These are phyloP conservation scores for Catalaphyllia jardinei DNA, from an alignment of 64 coral and sea anemone species.

Conservation along the genomic window DNA sequence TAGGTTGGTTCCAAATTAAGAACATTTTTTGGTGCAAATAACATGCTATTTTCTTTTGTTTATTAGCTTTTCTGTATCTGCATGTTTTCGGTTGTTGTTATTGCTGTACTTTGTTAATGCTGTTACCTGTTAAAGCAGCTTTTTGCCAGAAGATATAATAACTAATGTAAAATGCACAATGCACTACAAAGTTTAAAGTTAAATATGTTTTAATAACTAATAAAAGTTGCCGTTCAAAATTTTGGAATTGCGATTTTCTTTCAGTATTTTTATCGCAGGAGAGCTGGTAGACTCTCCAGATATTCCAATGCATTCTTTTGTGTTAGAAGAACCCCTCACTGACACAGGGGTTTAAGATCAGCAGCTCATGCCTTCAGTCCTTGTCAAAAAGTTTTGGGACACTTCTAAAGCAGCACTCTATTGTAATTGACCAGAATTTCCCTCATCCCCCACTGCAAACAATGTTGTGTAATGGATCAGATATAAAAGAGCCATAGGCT, in stretches of 20 bases:
- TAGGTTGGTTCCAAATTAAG: conserved; percentile 47
- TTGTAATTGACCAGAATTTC: conserved; percentile 38
- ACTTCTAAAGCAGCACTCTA: conserved; percentile 1
- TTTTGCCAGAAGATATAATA: conserved; percentile 18
- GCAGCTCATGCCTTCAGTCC: conserved; percentile 31
- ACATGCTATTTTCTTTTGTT: conserved; percentile 64
- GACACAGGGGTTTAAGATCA: conserved; percentile 25
- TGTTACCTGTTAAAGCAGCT: conserved; percentile 53
- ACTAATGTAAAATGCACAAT: conserved; percentile 18
- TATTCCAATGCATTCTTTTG: conserved; percentile 30
- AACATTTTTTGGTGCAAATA: conserved; percentile 67
- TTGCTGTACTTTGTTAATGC: conserved; percentile 36
- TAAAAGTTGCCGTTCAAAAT: background rate
- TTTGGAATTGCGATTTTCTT: background rate
- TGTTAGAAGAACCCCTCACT: conserved; percentile 50
- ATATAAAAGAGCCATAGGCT: conserved; percentile 35
- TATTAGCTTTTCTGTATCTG: conserved; percentile 41
- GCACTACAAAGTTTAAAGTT: conserved; percentile 15
- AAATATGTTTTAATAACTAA: no score
- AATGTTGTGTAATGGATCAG: conserved; percentile 13
- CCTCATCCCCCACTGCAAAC: conserved; percentile 27
- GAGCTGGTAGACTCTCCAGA: conserved; percentile 26
- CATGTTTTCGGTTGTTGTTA: conserved; percentile 44
- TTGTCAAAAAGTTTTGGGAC: conserved; percentile 35
- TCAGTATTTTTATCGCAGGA: conserved; percentile 17